Evolutionary conservation across 1,140 invertebrate genomes (phyloP).

Genomic region (Drosophila lacertosa): DNA sequence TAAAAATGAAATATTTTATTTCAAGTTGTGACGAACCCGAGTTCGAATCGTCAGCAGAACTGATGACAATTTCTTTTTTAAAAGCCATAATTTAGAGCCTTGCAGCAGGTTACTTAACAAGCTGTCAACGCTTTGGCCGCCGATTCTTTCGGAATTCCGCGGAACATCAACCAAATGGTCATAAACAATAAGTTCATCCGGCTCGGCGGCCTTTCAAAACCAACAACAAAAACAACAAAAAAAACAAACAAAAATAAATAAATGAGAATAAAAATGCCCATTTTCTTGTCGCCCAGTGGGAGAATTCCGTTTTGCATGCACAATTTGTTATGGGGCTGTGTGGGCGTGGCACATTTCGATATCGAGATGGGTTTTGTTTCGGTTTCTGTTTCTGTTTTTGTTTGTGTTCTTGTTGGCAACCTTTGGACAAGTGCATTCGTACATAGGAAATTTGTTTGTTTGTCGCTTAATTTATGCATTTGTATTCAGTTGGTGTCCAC

Average conservation of each 20-base stretch:
- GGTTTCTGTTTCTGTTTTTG: no score
- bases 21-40: no score
- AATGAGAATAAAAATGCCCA: slow-evolving; percentile 29
- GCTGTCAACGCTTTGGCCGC: neutral
- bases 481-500: slow-evolving; percentile 69
- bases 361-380: no score
- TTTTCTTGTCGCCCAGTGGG: slow-evolving; percentile 12
- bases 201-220: slow-evolving; percentile 40
- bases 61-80: no score
- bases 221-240: slow-evolving; percentile 8
- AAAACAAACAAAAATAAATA: slow-evolving; percentile 3
- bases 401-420: slow-evolving; percentile 57
- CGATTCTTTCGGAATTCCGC: slow-evolving; percentile 13
- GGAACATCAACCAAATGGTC: slow-evolving; percentile 14
- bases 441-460: slow-evolving; percentile 74
- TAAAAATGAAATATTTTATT: neutral
- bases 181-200: slow-evolving; percentile 43
- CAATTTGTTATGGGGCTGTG: slow-evolving; percentile 40
- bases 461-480: slow-evolving; percentile 72
- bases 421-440: slow-evolving; percentile 78
- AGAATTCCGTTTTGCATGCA: slow-evolving; percentile 63
- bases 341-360: slow-evolving; percentile 15
- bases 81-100: neutral
- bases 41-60: neutral
- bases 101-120: neutral